Percentiles rank a stretch among this genome's conserved stretches.
Evolutionary conservation across 2,113 vertebrate species (phyloP).

Genomic region (Pachyramphus minor): DNA sequence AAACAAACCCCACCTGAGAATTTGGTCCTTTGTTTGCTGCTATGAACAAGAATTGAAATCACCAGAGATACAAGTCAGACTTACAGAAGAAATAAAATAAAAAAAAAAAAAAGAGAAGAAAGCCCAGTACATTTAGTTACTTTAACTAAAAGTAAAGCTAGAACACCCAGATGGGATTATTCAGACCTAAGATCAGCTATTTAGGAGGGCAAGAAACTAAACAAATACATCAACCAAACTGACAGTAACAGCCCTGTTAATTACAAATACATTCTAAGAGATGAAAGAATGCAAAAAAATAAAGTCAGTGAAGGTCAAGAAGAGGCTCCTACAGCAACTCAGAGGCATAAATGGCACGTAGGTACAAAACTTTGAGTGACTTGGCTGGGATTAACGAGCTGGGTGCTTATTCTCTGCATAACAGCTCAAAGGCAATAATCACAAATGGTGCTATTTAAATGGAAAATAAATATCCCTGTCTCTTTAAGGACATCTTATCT

Average conservation of each 20-base stretch:
- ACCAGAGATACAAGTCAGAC: background rate
- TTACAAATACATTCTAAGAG: background rate
- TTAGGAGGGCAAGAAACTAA: background rate
- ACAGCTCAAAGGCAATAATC: slow-evolving; percentile 27
- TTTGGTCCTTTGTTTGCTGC: background rate
- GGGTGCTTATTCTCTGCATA: slow-evolving; percentile 14
- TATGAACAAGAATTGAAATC: background rate
- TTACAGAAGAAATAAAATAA: background rate
- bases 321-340: background rate
- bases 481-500: slow-evolving; percentile 54
- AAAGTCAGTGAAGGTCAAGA: slow-evolving; percentile 2
- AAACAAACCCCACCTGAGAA: background rate
- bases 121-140: background rate
- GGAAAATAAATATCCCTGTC: slow-evolving; percentile 55
- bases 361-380: slow-evolving; percentile 31
- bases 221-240: background rate
- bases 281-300: background rate
- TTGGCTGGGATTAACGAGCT: slow-evolving; percentile 37
- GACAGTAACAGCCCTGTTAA: background rate
- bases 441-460: slow-evolving; percentile 53
- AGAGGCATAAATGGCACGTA: slow-evolving; percentile 6
- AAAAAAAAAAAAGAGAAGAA: background rate
- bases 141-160: background rate
- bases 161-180: background rate
- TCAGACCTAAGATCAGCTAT: background rate